phyloP scores from a whole-genome alignment of 2,113 vertebrate genomes.

The Oncorhynchus keta region DNA sequence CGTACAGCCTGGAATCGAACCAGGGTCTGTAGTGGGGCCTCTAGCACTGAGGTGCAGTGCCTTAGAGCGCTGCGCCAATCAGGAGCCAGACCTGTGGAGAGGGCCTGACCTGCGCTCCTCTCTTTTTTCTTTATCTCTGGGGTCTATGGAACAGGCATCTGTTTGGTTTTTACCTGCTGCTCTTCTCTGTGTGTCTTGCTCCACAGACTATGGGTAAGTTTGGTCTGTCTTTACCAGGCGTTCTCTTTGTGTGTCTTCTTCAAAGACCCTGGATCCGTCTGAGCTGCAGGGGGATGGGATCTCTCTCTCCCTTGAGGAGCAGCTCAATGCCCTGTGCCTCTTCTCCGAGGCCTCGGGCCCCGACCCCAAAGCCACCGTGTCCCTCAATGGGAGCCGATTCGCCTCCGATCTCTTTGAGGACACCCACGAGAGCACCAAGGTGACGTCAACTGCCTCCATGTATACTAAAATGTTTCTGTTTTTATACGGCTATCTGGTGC shows the following conservation, averaged over 20 bases:
- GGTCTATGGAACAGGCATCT: no score
- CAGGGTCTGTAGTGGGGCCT: no score
- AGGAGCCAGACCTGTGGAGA: no score
- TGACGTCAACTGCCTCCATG: slow-evolving; percentile 39
- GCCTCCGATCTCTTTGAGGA: slow-evolving; percentile 78
- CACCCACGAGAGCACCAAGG: slow-evolving; percentile 86
- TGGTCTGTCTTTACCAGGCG: no score
- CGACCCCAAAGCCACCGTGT: slow-evolving; percentile 74
- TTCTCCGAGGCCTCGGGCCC: slow-evolving; percentile 71
- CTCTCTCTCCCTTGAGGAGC: slow-evolving; percentile 86
- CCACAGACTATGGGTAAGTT: no score
- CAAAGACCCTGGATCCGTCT: slow-evolving; percentile 79
- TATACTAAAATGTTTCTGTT: no score
- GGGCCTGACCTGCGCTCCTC: not conserved
- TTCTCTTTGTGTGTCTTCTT: not conserved
- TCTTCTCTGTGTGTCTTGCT: not conserved
- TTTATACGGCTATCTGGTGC: no score
- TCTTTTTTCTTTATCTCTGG: not conserved
- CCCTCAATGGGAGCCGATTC: slow-evolving; percentile 84
- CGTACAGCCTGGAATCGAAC: no score
- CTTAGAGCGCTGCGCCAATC: no score
- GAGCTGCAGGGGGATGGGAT: slow-evolving; percentile 86
- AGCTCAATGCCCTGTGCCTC: slow-evolving; percentile 85
- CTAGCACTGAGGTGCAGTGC: no score
- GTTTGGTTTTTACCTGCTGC: not conserved